Evolutionary conservation across 2,797 vertebrate genomes (phyloP).

Genomic region (Antrozous pallidus): DNA sequence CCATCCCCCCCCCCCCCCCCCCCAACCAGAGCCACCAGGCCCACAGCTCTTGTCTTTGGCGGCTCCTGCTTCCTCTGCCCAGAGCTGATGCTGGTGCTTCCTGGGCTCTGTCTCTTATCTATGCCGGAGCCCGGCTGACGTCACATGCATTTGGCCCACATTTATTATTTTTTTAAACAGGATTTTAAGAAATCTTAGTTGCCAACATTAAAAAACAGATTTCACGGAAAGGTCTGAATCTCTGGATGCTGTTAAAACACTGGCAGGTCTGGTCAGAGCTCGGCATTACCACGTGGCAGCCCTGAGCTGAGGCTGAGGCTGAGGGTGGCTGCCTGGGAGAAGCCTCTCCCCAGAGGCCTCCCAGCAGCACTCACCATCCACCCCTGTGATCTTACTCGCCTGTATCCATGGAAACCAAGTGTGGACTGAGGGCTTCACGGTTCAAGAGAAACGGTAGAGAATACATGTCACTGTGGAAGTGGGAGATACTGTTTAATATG

Average conservation of each 20-base stretch:
- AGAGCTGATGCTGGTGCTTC: neutral
- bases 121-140: neutral
- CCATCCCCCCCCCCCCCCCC: neutral
- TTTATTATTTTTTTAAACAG: conserved; percentile 27
- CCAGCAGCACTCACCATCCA: neutral
- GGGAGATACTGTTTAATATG: neutral
- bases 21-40: neutral
- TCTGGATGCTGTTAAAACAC: neutral
- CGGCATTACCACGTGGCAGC: neutral
- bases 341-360: neutral
- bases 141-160: neutral
- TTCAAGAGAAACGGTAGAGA: conserved; percentile 53
- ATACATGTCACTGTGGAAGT: conserved; percentile 8
- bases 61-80: neutral
- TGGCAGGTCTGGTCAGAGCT: neutral
- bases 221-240: neutral
- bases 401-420: conserved; percentile 69
- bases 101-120: neutral
- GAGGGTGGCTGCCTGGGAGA: neutral
- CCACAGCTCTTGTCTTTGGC: accelerated
- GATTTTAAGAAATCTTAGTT: neutral
- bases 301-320: neutral
- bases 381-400: neutral
- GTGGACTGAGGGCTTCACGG: conserved; percentile 50
- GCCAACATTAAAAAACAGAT: conserved; percentile 30